phyloP scores from a whole-genome alignment of 2,797 vertebrate species.

The Syngnathus rostellatus region DNA sequence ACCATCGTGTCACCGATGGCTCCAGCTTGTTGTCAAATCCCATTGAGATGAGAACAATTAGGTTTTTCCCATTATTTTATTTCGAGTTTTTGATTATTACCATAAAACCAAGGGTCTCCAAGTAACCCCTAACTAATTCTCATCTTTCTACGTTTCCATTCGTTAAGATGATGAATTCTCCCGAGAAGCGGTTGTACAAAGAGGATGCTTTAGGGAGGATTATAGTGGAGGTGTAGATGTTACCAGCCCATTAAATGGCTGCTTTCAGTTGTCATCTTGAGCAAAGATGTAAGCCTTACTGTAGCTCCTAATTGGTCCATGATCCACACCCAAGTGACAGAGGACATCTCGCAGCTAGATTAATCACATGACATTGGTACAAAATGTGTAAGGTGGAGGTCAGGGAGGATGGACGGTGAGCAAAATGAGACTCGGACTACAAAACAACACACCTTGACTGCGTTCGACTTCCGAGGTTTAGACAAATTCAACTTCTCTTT shows the following conservation, averaged over 20 bases:
- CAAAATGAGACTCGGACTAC: neutral
- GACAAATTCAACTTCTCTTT: neutral
- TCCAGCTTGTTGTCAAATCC: neutral
- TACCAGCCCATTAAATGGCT: neutral
- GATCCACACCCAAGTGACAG: neutral
- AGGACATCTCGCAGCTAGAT: neutral
- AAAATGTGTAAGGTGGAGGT: neutral
- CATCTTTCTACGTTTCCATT: neutral
- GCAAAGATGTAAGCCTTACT: conserved; percentile 11
- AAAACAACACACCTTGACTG: neutral
- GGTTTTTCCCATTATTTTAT: neutral
- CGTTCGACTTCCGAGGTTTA: neutral
- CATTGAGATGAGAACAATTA: neutral
- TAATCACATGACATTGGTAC: conserved; percentile 4
- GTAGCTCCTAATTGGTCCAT: conserved; percentile 4
- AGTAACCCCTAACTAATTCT: neutral
- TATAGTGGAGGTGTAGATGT: neutral
- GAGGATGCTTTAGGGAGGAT: neutral
- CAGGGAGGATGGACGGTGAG: neutral
- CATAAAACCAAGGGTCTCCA: neutral
- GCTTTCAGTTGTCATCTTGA: conserved; percentile 8
- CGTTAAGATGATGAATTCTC: neutral
- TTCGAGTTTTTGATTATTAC: neutral
- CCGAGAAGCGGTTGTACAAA: neutral
- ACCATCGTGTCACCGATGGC: neutral